Conservation (phyloP, 2,113 vertebrate species). For the Muscicapa adusta region DNA sequence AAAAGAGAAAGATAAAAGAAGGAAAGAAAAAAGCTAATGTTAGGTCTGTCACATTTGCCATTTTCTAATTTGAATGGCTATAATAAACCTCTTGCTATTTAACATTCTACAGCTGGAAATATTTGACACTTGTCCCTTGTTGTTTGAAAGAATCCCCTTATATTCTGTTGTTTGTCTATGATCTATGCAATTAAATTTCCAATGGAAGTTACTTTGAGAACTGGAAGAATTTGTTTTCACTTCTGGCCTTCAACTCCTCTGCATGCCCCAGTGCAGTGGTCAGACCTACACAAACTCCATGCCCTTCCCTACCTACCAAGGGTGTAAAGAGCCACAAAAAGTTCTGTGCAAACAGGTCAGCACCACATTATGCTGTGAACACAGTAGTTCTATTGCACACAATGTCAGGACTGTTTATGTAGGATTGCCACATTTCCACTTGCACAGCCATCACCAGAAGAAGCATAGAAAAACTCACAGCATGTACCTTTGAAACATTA, state of each 20-base stretch:
- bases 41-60: not conserved
- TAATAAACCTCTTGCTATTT: not conserved
- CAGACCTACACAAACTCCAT: rapidly evolving
- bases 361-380: not conserved
- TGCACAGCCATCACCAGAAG: not conserved
- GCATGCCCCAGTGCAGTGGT: rapidly evolving
- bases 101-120: not conserved
- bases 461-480: not conserved
- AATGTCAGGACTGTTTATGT: not conserved
- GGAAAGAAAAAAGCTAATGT: not conserved
- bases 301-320: not conserved
- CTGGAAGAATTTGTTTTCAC: not conserved
- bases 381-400: not conserved
- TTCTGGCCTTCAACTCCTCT: not conserved
- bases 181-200: not conserved
- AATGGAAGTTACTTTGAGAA: not conserved
- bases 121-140: not conserved
- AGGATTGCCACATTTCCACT: not conserved
- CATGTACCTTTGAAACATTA: not conserved
- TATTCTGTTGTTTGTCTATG: not conserved
- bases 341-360: not conserved
- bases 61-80: not conserved
- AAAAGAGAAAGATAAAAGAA: not conserved
- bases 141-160: not conserved
- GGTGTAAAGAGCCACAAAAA: not conserved